These are phyloP conservation scores for Anguilla rostrata DNA, from an alignment of 2,113 vertebrate species.

Conservation along the genomic window DNA sequence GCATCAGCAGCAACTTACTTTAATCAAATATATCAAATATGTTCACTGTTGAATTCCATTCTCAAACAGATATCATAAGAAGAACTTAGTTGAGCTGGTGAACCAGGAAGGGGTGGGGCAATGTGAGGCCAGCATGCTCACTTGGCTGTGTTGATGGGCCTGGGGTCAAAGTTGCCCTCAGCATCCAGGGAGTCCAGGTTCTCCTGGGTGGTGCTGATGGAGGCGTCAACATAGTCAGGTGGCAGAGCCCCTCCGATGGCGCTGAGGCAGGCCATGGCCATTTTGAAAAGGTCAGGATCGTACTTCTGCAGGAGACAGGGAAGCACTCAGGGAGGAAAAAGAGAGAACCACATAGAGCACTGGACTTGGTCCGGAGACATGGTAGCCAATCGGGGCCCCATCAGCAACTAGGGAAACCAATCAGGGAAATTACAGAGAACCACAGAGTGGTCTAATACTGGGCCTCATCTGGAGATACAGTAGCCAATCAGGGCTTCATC, in stretches of 20 bases:
- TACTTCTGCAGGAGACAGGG: slow-evolving; percentile 83
- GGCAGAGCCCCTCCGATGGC: slow-evolving; percentile 90
- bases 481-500: no score
- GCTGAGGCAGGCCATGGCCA: slow-evolving; percentile 89
- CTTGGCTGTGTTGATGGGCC: slow-evolving; percentile 89
- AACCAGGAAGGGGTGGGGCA: no score
- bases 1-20: neutral
- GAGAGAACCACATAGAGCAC: slow-evolving; percentile 54
- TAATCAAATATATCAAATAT: neutral
- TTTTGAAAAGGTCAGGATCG: slow-evolving; percentile 91
- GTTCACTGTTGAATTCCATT: neutral
- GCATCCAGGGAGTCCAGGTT: slow-evolving; percentile 86
- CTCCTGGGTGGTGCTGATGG: slow-evolving; percentile 78
- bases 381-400: neutral
- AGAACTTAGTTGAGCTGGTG: neutral
- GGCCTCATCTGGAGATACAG: neutral
- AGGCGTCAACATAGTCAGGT: slow-evolving; percentile 89
- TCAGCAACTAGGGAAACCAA: neutral
- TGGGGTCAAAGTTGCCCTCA: slow-evolving; percentile 95
- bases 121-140: slow-evolving; percentile 62
- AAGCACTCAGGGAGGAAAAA: slow-evolving; percentile 28
- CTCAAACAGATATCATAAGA: neutral
- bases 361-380: neutral
- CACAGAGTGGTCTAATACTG: neutral
- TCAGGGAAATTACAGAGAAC: no score